phyloP scores from a whole-genome alignment of 1,140 invertebrate genomes.

The Pseudomyrmex flavicornis region DNA sequence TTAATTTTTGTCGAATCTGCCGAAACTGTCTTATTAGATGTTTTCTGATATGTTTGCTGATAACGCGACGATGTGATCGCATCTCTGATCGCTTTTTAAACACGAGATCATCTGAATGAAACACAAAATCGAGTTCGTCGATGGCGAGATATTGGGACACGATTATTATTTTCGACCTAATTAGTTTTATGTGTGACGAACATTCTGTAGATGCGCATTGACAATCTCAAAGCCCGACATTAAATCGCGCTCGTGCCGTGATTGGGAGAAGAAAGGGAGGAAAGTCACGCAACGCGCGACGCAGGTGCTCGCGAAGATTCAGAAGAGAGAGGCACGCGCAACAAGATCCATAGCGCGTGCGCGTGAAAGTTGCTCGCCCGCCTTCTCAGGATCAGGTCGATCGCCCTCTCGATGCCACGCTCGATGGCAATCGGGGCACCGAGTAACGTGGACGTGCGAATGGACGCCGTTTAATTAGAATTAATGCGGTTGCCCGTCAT shows the following conservation, averaged over 20 bases:
- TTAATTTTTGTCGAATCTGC: too few relatives aligned
- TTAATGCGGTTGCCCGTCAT: slow-evolving; percentile 75
- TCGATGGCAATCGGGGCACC: slow-evolving; percentile 37
- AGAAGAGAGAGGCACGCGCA: slow-evolving; percentile 75
- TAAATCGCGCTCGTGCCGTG: slow-evolving; percentile 73
- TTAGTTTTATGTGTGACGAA: slow-evolving; percentile 17
- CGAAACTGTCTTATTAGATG: too few relatives aligned
- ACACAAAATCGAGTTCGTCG: too few relatives aligned
- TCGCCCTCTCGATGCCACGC: slow-evolving; percentile 34
- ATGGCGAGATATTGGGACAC: too few relatives aligned
- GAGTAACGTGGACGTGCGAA: slow-evolving; percentile 42
- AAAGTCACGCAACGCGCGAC: slow-evolving; percentile 69
- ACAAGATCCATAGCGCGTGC: slow-evolving; percentile 73
- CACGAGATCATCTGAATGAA: too few relatives aligned
- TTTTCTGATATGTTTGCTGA: too few relatives aligned
- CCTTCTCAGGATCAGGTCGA: slow-evolving; percentile 50
- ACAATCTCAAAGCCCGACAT: slow-evolving; percentile 73
- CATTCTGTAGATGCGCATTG: slow-evolving; percentile 53
- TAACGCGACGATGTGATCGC: too few relatives aligned
- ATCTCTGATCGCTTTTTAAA: too few relatives aligned
- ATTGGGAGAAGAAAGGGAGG: slow-evolving; percentile 49
- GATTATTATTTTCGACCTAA: background rate
- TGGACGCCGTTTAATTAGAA: slow-evolving; percentile 75
- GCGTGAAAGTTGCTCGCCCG: slow-evolving; percentile 73
- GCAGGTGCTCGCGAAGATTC: slow-evolving; percentile 71